Evolutionary conservation across 1,140 invertebrate genomes (phyloP), one percentile per base, ranked within the genome.

Genomic region (Pomacea maculata): DNA sequence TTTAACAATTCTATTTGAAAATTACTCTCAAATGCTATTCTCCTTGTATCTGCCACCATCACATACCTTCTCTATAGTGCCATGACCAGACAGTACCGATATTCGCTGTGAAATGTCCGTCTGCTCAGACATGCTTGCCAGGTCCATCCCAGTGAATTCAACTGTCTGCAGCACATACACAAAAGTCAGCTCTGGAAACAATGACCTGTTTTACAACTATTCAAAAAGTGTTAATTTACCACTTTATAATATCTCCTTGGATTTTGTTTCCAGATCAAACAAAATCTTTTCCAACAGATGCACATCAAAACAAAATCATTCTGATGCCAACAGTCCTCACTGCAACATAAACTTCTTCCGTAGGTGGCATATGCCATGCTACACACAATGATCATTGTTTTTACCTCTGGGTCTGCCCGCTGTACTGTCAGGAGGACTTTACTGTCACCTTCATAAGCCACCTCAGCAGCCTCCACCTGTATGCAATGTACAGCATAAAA

Each of bases 81-180:
- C 88, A 84, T 88, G 84, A 61, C 82, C 83, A 17, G 77, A 79
- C 70, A 85, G 79, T 67, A 85, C 83, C 12, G 83, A 79, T 29
- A 88, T 82, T 45, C 79, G 85, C 52, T 88, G 87, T 55, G 83
- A 83, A 15, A 86, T 74, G 8, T 89, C 88, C 25, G 81, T 75
- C 17, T 86, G 80, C 70, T 86, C 83, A 71, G 83, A 78, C 71
- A 84, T 83, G 45, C 83, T 81, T 14, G 63, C 63, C 25, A 88
- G 45, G 61, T 89, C 87, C 83, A 84, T 85, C 45, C 83, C 85
- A 63, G 78, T 82, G 45, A 87, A 79, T 17, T 80, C 82, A 67
- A 86, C 45, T 63, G 82, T 83, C 86, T 88, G 82, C 55, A 77
- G 78, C n/a, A 74, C 15, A 82, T 77, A 75, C 68, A 77, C 80